A percentile compares a stretch with the other conserved stretches of the same genome.
Conservation (phyloP, 92 coral and sea anemone genomes). For the Nematostella vectensis region DNA sequence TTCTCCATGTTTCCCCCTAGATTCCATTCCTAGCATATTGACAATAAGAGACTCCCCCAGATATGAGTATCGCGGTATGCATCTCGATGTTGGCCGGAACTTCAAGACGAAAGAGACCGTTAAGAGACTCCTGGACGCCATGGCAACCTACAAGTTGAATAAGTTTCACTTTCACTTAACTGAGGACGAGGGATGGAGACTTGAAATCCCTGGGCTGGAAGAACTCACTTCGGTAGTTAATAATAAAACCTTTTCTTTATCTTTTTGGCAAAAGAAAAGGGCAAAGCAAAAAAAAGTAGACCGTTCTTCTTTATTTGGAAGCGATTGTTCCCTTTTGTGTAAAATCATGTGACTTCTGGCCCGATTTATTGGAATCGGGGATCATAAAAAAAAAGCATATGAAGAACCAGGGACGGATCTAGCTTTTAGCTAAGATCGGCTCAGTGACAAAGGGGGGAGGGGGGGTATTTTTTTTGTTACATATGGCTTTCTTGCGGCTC, state of each 20-base stretch:
- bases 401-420: too few relatives aligned
- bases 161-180: slow-evolving; percentile 51
- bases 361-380: too few relatives aligned
- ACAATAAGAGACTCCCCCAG: slow-evolving; percentile 60
- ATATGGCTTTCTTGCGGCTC: too few relatives aligned
- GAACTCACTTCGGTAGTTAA: slow-evolving; percentile 39
- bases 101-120: slow-evolving; percentile 36
- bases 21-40: slow-evolving; percentile 37
- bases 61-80: slow-evolving; percentile 32
- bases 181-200: slow-evolving; percentile 63
- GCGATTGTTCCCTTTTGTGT: too few relatives aligned
- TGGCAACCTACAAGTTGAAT: slow-evolving; percentile 53
- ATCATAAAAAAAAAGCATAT: too few relatives aligned
- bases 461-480: too few relatives aligned
- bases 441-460: too few relatives aligned
- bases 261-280: too few relatives aligned
- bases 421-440: too few relatives aligned
- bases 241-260: too few relatives aligned
- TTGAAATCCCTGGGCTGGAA: slow-evolving; percentile 46
- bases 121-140: slow-evolving; percentile 28
- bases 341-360: too few relatives aligned
- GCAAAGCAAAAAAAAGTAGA: slow-evolving; percentile 24
- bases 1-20: too few relatives aligned
- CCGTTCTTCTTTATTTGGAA: slow-evolving; percentile 23
- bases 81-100: slow-evolving; percentile 48